Evolutionary conservation across 2,888 invertebrate genomes (phyloP), one percentile per base, ranked within the genome.

Genomic region (Ochropacha duplaris): DNA sequence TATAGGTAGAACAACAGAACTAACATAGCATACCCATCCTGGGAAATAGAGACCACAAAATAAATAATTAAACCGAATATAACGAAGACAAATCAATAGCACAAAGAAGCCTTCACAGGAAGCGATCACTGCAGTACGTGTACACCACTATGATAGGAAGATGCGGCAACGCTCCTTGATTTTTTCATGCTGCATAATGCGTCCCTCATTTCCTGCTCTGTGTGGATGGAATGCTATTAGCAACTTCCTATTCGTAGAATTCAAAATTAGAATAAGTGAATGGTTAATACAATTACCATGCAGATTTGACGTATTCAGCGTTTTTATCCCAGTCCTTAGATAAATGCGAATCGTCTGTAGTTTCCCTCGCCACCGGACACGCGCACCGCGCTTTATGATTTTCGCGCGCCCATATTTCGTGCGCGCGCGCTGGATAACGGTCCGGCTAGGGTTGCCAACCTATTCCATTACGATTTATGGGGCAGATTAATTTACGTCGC

Each of bases 321-420:
- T 19, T 44, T 44, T 16, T 44, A 44, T n/a, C n/a, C 44, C 44
- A 19, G 19, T n/a, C n/a, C 44, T 19, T 44, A 44, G 9, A 44
- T 19, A 44, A 44, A 44, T 44, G 19, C 44, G 44, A 19, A 19
- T 44, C 44, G 60, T 61, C 61, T 57, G 59, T 39, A 55, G 56
- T 57, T 56, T 59, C 54, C 57, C 58, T 55, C 57, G 12, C 54
- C 60, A 57, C 57, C 60, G 58, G 19, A 55, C 60, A 57, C 57
- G 56, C 62, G 58, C 44, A 58, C 60, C 57, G 69, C 71, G 71
- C 72, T 86, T 87, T 87, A 86, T 83, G 84, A 85, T 84, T 87
- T 87, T 86, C 83, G 84, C 86, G 83, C 86, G 79, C 77, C 73
- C 77, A 85, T 84, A 84, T 81, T 79, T 85, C 74, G 74, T 71